Evolutionary conservation across 2,888 invertebrate species (phyloP).

Genomic region (Dendrolimus pini): DNA sequence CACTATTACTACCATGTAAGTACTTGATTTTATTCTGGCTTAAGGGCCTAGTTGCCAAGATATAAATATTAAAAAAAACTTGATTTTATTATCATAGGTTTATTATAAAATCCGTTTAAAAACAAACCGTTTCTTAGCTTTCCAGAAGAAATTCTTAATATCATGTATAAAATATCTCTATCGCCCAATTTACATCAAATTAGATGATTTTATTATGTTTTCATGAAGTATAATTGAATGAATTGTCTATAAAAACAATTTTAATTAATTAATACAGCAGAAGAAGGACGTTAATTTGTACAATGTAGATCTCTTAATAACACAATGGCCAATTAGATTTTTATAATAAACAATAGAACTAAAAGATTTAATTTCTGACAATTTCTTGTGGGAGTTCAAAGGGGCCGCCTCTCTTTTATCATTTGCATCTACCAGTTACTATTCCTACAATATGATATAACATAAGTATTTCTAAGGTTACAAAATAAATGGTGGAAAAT

Average conservation of each 20-base stretch:
- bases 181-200: not conserved
- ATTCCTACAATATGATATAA: no score
- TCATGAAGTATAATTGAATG: not conserved
- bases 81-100: no score
- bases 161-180: not conserved
- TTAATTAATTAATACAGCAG: slow-evolving; percentile 4
- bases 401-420: not conserved
- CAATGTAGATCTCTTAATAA: slow-evolving; percentile 13
- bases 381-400: not conserved
- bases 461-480: no score
- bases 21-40: no score
- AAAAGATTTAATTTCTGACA: not conserved
- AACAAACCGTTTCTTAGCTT: no score
- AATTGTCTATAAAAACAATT: not conserved
- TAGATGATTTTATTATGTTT: not conserved
- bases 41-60: no score
- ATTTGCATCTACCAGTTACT: no score
- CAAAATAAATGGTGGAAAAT: no score
- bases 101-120: no score
- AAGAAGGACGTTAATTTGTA: slow-evolving; percentile 11
- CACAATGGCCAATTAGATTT: slow-evolving; percentile 26
- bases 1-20: no score
- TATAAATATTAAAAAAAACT: no score
- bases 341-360: slow-evolving; percentile 13
- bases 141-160: not conserved